Evolutionary conservation across 2,888 invertebrate species (phyloP), one percentile per base, ranked within the genome.

Genomic region (Strigamia transsilvanica): DNA sequence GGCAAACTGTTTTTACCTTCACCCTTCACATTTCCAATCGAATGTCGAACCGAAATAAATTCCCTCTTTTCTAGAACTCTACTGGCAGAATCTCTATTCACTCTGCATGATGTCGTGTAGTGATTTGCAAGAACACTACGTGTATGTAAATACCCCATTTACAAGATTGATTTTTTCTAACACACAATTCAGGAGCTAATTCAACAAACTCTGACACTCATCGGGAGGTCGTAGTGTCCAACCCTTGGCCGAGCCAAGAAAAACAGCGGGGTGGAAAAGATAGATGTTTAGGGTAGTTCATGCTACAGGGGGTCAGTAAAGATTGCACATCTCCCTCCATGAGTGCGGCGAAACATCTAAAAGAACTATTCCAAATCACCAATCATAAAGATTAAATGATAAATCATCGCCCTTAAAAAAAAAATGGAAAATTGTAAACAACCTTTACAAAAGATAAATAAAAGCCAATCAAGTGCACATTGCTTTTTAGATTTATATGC

Each of bases 261-360:
- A 73, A 73, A 73, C 73, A 73, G 73, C 73, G 32, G 73, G 73
- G 73, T 73, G 32, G 73, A 73, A 73, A 73, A 73, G 73, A 73
- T 73, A 73, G 73, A 73, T 73, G 73, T 73, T 73, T 73, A 73
- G 73, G 73, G 73, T 73, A 73, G 56, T 56, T 56, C 56, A n/a
- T 56, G 18, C 56, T 56, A 56, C 56, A 56, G 73, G 73, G 73
- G 73, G 23, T 73, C 73, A 32, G 73, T 73, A 32, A 10, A 73
- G 73, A 73, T 73, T 73, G 73, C 73, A 73, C 32, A 73, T 32
- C 73, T 32, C 73, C 32, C 73, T 73, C 23, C 23, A 56, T 27
- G 73, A 73, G 32, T 23, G 73, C 73, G 73, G 73, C 51, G 13
- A n/a, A 73, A 73, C 15, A 15, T 73, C 73, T 73, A 27, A 73